Conservation (phyloP, 2,113 vertebrate species). For the Eulemur rufifrons region DNA sequence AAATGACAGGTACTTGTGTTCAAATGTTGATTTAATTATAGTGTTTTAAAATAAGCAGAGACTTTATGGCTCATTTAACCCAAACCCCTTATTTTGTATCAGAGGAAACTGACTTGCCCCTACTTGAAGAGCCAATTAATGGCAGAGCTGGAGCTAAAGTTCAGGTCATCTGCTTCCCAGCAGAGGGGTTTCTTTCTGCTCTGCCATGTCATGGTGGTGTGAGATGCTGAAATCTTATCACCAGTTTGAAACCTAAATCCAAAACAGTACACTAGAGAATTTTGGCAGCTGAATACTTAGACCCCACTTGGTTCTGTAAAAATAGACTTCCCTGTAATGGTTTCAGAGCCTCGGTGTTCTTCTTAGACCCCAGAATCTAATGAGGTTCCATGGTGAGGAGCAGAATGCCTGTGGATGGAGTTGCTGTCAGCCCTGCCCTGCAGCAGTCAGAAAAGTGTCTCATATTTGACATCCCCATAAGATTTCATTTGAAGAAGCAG, state of each 20-base stretch:
- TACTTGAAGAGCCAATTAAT: not conserved
- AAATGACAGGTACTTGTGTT: conserved; percentile 90
- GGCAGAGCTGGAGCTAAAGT: not conserved
- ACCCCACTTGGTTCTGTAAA: not conserved
- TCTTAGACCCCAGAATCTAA: not conserved
- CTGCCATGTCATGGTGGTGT: rapidly evolving
- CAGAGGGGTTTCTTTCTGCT: not conserved
- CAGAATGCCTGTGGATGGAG: too few relatives aligned
- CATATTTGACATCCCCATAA: not conserved
- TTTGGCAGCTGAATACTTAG: not conserved
- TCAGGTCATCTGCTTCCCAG: not conserved
- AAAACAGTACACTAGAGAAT: not conserved
- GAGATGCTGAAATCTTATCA: conserved; percentile 2
- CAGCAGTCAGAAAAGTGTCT: not conserved
- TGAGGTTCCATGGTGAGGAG: rapidly evolving
- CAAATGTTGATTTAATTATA: not conserved
- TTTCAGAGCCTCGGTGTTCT: not conserved
- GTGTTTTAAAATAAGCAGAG: not conserved
- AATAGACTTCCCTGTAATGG: not conserved
- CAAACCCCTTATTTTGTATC: not conserved
- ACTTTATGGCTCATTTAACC: not conserved
- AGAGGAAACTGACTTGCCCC: not conserved
- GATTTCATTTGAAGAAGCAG: not conserved
- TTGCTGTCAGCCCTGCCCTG: rapidly evolving
- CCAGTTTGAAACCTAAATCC: not conserved